Evolutionary conservation across 2,888 invertebrate species (phyloP).

Genomic region (Synanthedon formicaeformis): DNA sequence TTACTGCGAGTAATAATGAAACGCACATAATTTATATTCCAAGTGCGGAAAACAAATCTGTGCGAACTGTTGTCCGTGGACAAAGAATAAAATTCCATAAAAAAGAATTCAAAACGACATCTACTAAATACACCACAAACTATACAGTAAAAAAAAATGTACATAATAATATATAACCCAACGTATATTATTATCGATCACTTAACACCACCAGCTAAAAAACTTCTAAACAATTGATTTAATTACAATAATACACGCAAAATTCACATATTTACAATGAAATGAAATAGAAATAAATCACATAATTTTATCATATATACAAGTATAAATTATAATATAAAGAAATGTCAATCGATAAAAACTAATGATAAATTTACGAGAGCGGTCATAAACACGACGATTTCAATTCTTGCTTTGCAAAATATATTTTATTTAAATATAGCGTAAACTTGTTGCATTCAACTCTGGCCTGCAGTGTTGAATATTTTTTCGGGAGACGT

Average conservation of each 20-base stretch:
- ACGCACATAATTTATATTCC: slow-evolving; percentile 28
- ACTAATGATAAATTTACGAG: not conserved
- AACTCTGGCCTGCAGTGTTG: too few species aligned
- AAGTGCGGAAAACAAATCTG: slow-evolving; percentile 29
- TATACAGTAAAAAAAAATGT: slow-evolving; percentile 52
- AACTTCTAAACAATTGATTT: slow-evolving; percentile 32
- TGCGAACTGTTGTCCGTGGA: slow-evolving; percentile 9
- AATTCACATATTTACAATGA: slow-evolving; percentile 63
- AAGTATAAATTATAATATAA: slow-evolving; percentile 11
- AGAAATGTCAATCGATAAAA: slow-evolving; percentile 12
- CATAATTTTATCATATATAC: slow-evolving; percentile 22
- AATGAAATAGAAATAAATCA: slow-evolving; percentile 52
- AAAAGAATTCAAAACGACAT: slow-evolving; percentile 30
- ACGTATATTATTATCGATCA: slow-evolving; percentile 43
- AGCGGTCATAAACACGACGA: too few species aligned
- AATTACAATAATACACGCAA: slow-evolving; percentile 38
- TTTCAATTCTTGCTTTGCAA: too few species aligned
- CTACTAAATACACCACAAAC: slow-evolving; percentile 39
- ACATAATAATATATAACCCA: slow-evolving; percentile 33
- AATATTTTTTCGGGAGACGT: too few species aligned
- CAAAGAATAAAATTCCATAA: slow-evolving; percentile 26
- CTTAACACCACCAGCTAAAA: slow-evolving; percentile 38
- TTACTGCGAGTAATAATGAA: not conserved
- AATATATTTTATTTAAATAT: too few species aligned
- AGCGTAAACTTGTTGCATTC: too few species aligned